phyloP scores from a whole-genome alignment of 2,113 vertebrate species.

The Indicator maculatus region DNA sequence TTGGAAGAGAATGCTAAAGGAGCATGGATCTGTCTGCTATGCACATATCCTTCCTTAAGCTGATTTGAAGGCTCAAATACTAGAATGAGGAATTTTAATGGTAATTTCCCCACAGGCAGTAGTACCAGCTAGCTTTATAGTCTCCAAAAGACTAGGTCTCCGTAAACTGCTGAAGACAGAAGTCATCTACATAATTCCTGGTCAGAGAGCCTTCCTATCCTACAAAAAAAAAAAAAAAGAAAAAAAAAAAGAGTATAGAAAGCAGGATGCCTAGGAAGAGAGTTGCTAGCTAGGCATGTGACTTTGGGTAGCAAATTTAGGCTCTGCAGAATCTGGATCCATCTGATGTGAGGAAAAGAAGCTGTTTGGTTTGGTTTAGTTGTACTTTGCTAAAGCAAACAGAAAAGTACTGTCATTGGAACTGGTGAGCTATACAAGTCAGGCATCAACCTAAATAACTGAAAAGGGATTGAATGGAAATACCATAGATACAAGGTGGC shows the following conservation, averaged over 20 bases:
- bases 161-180: not conserved
- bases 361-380: not conserved
- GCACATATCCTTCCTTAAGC: not conserved
- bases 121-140: not conserved
- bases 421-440: not conserved
- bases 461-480: not conserved
- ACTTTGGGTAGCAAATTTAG: not conserved
- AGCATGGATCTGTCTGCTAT: not conserved
- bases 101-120: not conserved
- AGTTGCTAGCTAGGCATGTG: not conserved
- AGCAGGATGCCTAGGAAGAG: not conserved
- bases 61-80: not conserved
- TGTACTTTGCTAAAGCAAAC: not conserved
- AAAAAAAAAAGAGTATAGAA: not conserved
- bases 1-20: not conserved
- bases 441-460: not conserved
- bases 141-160: not conserved
- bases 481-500: not conserved
- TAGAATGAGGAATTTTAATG: not conserved
- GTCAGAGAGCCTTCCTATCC: not conserved
- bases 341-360: not conserved
- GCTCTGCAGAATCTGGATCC: not conserved
- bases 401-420: not conserved
- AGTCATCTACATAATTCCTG: not conserved
- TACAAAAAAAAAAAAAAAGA: not conserved